Evolutionary conservation across 1,140 invertebrate species (phyloP).

Genomic region (Samia ricini): DNA sequence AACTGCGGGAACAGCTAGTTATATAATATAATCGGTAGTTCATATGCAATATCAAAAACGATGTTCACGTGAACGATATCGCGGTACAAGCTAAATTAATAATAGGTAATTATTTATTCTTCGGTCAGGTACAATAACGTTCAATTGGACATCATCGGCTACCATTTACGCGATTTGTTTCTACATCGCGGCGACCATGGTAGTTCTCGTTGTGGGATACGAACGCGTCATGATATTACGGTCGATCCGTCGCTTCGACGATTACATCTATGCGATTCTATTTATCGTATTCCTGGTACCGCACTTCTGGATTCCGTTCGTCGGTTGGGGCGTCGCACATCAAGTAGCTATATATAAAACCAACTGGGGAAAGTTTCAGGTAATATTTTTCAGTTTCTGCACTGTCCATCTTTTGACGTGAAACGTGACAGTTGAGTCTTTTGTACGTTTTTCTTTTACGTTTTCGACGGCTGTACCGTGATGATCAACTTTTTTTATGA

Average conservation of each 20-base stretch:
- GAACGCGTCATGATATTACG: slow-evolving; percentile 78
- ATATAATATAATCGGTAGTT: too few relatives aligned
- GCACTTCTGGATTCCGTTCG: slow-evolving; percentile 81
- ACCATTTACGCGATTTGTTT: slow-evolving; percentile 80
- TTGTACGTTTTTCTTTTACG: neutral
- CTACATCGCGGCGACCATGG: slow-evolving; percentile 74
- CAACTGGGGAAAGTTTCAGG: slow-evolving; percentile 79
- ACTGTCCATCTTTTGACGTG: neutral
- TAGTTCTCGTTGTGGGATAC: slow-evolving; percentile 78
- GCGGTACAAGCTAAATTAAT: too few relatives aligned
- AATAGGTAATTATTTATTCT: neutral
- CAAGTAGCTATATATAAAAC: slow-evolving; percentile 82
- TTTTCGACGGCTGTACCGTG: too few relatives aligned
- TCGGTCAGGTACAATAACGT: slow-evolving; percentile 75
- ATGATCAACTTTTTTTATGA: too few relatives aligned
- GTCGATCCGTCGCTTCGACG: slow-evolving; percentile 79
- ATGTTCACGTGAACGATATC: too few relatives aligned
- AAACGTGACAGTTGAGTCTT: too few relatives aligned
- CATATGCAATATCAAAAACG: too few relatives aligned
- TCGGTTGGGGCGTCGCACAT: slow-evolving; percentile 81
- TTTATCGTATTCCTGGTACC: slow-evolving; percentile 81
- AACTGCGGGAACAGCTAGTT: too few relatives aligned
- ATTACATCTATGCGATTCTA: slow-evolving; percentile 81
- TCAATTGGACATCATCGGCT: slow-evolving; percentile 78
- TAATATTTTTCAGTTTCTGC: slow-evolving; percentile 28